phyloP scores from a whole-genome alignment of 2,113 vertebrate genomes.

The Bos taurus region DNA sequence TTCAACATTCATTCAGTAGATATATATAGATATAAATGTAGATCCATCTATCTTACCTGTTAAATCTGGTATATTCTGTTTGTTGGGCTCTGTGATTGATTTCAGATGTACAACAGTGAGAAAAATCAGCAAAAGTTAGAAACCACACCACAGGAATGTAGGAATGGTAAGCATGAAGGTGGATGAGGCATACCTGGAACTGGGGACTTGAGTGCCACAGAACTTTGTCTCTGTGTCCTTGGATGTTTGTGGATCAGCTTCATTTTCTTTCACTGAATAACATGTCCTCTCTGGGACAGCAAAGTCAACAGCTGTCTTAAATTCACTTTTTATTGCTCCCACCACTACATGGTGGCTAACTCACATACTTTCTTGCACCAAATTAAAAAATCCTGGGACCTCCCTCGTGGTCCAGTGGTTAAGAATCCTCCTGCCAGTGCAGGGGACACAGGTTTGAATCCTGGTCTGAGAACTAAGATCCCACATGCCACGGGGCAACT shows the following conservation, averaged over 20 bases:
- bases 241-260: not conserved
- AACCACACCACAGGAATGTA: not conserved
- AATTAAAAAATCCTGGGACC: not conserved
- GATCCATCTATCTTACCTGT: not conserved
- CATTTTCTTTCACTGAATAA: not conserved
- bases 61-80: not conserved
- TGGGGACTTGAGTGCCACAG: not conserved
- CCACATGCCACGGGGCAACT: not conserved
- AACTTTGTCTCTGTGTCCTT: not conserved
- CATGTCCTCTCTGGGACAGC: not conserved
- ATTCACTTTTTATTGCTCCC: not conserved
- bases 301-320: not conserved
- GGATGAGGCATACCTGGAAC: not conserved
- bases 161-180: not conserved
- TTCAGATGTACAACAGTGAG: not conserved
- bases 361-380: not conserved
- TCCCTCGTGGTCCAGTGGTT: not conserved
- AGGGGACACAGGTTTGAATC: not conserved
- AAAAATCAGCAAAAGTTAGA: not conserved
- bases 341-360: not conserved
- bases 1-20: not conserved
- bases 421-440: not conserved
- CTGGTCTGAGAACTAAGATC: not conserved
- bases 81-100: not conserved
- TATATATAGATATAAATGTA: not conserved